Percentiles rank a stretch among this genome's conserved stretches.
Conservation (phyloP, 2,797 vertebrate genomes). For the Mionectes olivaceus region DNA sequence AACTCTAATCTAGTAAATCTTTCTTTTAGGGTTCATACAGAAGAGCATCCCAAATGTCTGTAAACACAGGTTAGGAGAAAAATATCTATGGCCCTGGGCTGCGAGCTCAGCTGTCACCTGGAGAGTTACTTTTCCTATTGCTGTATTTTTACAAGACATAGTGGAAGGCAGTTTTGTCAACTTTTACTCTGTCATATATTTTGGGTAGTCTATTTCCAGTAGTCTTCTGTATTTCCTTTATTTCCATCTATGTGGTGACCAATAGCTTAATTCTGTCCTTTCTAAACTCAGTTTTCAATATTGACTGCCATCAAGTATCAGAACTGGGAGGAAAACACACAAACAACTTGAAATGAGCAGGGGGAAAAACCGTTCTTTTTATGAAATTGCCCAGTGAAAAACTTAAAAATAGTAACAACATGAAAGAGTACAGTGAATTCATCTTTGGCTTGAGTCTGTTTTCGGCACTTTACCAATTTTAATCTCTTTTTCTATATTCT, state of each 20-base stretch:
- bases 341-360: not conserved
- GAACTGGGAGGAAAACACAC: not conserved
- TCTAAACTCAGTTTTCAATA: not conserved
- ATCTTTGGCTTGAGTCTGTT: not conserved
- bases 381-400: not conserved
- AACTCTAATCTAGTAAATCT: not conserved
- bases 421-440: not conserved
- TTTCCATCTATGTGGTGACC: not conserved
- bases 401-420: not conserved
- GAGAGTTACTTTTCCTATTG: not conserved
- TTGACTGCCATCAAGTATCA: not conserved
- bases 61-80: not conserved
- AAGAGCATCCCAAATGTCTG: not conserved
- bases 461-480: not conserved
- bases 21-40: not conserved
- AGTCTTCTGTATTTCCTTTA: not conserved
- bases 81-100: not conserved
- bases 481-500: slow-evolving; percentile 3
- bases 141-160: not conserved
- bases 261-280: not conserved
- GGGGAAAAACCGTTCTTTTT: not conserved
- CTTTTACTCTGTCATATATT: not conserved
- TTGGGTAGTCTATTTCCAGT: not conserved
- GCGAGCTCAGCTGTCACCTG: not conserved
- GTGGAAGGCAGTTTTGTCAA: not conserved